phyloP scores from a whole-genome alignment of 92 coral and sea anemone species.

The Porites divaricata region DNA sequence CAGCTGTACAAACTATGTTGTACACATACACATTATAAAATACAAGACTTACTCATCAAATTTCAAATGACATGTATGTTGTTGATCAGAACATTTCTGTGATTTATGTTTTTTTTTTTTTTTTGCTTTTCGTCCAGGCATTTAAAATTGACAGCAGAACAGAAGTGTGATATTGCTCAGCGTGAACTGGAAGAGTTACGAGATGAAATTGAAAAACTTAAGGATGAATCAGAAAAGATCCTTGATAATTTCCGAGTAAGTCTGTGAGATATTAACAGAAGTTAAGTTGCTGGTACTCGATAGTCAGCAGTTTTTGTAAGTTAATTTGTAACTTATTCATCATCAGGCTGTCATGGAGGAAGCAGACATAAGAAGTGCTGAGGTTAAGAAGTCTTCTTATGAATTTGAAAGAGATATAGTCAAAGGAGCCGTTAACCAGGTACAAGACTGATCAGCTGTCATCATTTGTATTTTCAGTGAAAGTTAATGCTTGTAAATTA shows the following conservation, averaged over 20 bases:
- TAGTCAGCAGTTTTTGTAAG: background rate
- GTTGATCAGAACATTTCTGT: background rate
- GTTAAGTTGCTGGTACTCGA: background rate
- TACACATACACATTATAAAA: too few relatives aligned
- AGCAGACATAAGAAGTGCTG: slow-evolving; percentile 96
- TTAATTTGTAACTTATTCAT: too few relatives aligned
- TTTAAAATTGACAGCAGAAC: slow-evolving; percentile 94
- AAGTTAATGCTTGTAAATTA: background rate
- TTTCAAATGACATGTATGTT: too few relatives aligned
- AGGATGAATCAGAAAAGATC: slow-evolving; percentile 96
- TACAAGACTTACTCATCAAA: too few relatives aligned
- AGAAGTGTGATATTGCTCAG: slow-evolving; percentile 99
- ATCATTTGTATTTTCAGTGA: background rate
- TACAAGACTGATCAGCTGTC: background rate
- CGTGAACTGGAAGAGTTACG: slow-evolving; percentile 96
- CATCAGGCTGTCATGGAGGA: slow-evolving; percentile 99
- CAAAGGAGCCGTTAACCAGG: slow-evolving; percentile 97
- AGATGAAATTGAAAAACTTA: slow-evolving; percentile 93
- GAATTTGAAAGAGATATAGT: slow-evolving; percentile 98
- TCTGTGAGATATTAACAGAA: background rate
- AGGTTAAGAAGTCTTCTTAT: slow-evolving; percentile 90
- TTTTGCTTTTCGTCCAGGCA: slow-evolving; percentile 58
- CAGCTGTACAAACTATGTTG: too few relatives aligned
- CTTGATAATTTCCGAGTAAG: slow-evolving; percentile 95
- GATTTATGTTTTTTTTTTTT: background rate